Conservation (phyloP, 2,797 vertebrate genomes). For the Chrysocyon brachyurus region DNA sequence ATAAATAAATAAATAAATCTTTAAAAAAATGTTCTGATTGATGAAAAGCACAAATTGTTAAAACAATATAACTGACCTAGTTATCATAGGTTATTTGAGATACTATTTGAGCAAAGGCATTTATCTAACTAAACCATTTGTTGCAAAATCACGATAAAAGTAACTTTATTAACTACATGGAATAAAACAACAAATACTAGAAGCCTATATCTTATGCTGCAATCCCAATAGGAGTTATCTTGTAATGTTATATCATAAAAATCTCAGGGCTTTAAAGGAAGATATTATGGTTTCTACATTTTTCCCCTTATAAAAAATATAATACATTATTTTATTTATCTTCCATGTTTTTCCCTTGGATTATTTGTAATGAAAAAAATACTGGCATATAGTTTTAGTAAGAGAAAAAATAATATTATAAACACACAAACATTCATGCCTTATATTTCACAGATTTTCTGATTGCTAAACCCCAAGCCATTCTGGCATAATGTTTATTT, state of each 20-base stretch:
- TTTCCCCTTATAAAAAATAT: background rate
- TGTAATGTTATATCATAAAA: slow-evolving; percentile 1
- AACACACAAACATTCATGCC: background rate
- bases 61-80: background rate
- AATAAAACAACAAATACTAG: background rate
- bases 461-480: background rate
- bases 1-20: no score
- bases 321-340: background rate
- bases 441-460: slow-evolving; percentile 49
- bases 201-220: background rate
- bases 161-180: slow-evolving; percentile 26
- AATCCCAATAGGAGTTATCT: background rate
- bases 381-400: background rate
- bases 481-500: slow-evolving; percentile 44
- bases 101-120: background rate
- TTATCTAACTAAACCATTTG: slow-evolving; percentile 4
- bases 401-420: background rate
- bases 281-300: background rate
- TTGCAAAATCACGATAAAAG: slow-evolving; percentile 23
- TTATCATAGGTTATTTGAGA: background rate
- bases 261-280: background rate
- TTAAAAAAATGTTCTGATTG: background rate
- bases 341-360: background rate
- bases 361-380: slow-evolving; percentile 32
- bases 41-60: background rate